phyloP scores from a whole-genome alignment of 2,113 vertebrate genomes.

The Misgurnus mizolepis region DNA sequence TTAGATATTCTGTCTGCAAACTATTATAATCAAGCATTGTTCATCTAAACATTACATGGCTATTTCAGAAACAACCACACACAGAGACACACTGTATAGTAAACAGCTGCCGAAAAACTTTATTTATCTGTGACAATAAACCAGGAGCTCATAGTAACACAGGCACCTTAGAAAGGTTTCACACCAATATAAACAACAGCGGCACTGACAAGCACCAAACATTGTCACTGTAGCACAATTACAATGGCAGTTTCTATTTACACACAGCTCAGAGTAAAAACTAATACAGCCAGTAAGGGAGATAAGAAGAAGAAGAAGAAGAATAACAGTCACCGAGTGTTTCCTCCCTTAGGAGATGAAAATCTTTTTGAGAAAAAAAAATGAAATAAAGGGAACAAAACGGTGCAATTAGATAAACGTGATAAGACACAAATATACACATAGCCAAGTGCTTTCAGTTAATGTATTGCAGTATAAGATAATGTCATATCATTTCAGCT shows the following conservation, averaged over 20 bases:
- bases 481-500: conserved; percentile 38
- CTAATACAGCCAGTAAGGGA: conserved; percentile 56
- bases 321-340: conserved; percentile 75
- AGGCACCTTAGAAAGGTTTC: conserved; percentile 64
- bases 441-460: conserved; percentile 52
- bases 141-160: conserved; percentile 56
- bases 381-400: conserved; percentile 58
- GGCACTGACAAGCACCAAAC: conserved; percentile 68
- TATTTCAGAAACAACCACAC: conserved; percentile 34
- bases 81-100: conserved; percentile 54
- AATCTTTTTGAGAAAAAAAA: conserved; percentile 54
- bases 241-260: conserved; percentile 70
- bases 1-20: neutral
- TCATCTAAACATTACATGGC: neutral
- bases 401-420: conserved; percentile 56
- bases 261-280: conserved; percentile 55
- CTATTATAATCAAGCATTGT: conserved; percentile 27
- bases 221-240: conserved; percentile 59
- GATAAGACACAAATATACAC: conserved; percentile 44
- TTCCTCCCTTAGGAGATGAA: conserved; percentile 56
- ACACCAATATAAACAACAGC: conserved; percentile 69
- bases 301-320: conserved; percentile 5
- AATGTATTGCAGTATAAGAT: conserved; percentile 52
- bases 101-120: conserved; percentile 75
- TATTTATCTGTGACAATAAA: conserved; percentile 65